phyloP scores from a whole-genome alignment of 2,888 invertebrate genomes.

The Synergus umbraculus region DNA sequence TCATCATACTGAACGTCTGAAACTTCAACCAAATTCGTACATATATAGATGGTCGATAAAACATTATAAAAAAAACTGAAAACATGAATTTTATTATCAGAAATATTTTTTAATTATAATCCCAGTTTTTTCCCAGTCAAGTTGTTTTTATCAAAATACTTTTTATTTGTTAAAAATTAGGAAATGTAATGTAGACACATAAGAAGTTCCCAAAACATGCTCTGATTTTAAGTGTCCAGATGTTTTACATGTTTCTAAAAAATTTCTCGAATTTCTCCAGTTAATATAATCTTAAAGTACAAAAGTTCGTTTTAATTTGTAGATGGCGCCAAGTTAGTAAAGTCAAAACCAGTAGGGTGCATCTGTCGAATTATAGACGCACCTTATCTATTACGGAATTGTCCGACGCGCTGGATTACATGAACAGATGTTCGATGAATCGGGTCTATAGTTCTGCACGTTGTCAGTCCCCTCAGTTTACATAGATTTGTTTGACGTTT shows the following conservation, averaged over 20 bases:
- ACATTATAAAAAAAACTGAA: too few relatives aligned
- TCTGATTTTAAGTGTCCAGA: too few relatives aligned
- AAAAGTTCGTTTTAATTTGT: background rate
- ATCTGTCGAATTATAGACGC: constrained; percentile 54
- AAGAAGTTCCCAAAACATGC: too few relatives aligned
- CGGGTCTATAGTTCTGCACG: constrained; percentile 58
- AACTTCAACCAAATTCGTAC: too few relatives aligned
- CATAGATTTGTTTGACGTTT: constrained; percentile 69
- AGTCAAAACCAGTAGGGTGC: constrained; percentile 43
- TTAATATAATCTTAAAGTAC: background rate
- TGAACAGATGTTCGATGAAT: constrained; percentile 69
- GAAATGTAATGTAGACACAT: too few relatives aligned
- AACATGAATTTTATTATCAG: too few relatives aligned
- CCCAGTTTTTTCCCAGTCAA: too few relatives aligned
- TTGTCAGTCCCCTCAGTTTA: constrained; percentile 62
- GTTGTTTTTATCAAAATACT: too few relatives aligned
- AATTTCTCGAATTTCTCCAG: background rate
- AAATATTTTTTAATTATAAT: too few relatives aligned
- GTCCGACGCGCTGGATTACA: constrained; percentile 56
- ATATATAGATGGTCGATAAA: too few relatives aligned
- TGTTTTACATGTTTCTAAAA: background rate
- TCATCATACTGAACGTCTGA: too few relatives aligned
- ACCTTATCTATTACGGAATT: constrained; percentile 56
- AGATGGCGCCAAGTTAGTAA: background rate
- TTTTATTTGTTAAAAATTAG: too few relatives aligned